Evolutionary conservation across 2,888 invertebrate species (phyloP).

Genomic region (Elegia similella): DNA sequence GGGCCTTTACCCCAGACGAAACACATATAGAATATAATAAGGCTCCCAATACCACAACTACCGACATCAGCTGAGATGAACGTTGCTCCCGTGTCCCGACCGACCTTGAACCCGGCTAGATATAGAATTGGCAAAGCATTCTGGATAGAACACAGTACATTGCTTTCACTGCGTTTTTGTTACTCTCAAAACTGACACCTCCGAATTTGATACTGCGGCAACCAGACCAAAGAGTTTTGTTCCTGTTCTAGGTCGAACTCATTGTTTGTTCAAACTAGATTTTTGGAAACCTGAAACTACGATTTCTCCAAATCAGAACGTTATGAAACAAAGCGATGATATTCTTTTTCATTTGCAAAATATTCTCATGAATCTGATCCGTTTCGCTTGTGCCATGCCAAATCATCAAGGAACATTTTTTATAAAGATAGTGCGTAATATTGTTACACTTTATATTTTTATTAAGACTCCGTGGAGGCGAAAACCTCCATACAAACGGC

Average conservation of each 20-base stretch:
- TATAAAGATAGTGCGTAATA: no score
- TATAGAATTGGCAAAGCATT: slow-evolving; percentile 24
- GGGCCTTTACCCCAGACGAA: neutral
- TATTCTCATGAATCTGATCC: no score
- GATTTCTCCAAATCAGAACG: neutral
- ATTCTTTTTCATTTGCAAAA: no score
- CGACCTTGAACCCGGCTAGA: slow-evolving; percentile 31
- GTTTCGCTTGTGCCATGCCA: no score
- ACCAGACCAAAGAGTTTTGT: slow-evolving; percentile 10
- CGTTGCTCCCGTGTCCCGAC: slow-evolving; percentile 19
- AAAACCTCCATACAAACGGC: no score
- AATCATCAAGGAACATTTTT: no score
- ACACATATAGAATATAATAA: slow-evolving; percentile 1
- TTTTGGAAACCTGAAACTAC: slow-evolving; percentile 9
- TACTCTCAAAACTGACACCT: slow-evolving; percentile 7
- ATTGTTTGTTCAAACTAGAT: slow-evolving; percentile 3
- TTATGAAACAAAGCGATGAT: neutral
- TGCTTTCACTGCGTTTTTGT: slow-evolving; percentile 17
- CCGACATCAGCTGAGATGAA: slow-evolving; percentile 8
- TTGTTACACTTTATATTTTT: no score
- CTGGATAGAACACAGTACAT: slow-evolving; percentile 18
- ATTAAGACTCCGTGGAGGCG: no score
- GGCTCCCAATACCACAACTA: neutral
- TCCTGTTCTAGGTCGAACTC: neutral
- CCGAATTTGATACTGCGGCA: slow-evolving; percentile 5